Base-by-base conservation (phyloP, 1,140 invertebrate species). In the Diabrotica undecimpunctata region DNA sequence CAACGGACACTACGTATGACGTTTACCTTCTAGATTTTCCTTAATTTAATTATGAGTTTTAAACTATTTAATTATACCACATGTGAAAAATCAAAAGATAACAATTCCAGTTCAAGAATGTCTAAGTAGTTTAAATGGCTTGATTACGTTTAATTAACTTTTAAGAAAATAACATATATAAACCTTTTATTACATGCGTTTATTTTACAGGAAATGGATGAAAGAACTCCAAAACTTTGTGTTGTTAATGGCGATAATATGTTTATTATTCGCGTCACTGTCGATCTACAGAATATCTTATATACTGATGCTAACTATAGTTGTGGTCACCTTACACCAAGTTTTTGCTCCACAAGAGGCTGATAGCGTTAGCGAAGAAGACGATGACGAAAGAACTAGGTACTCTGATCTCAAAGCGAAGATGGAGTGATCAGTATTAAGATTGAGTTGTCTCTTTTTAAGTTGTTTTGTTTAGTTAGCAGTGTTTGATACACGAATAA, bases 251-350 rank as follows among this genome's bases (percentile, higher is more conserved):
- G 82, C 82, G 11, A 75, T 84, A 7, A 71, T 81, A 37, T 78
- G 81, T 38, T 70, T 87, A 53, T 75, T 83, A 5, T 81, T 85
- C 63, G 82, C 83, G 9, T 81, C 85, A 39, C 77, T 82, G n/a
- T 81, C 83, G 0, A 70, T 87, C 7, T 83, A 81, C 66, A 72
- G 84, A 11, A 76, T 87, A 5, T 86, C 83, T 69, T 85, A 82
- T 74, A 77, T 83, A 13, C 75, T 87, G 13, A 79, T 82, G 10
- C 75, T 77, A 7, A 77, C 82, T 54, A 83, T 87, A 67, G 73
- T 77, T 0, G 58, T 85, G 8, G 79, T 86, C 12, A 81, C 82
- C 5, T 13, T 81, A 7, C 85, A 87, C 65, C 85, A 87, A 67
- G 46, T 82, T 9, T 74, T 80, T 14, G 73, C 74, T 54, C 71